A percentile compares a stretch with the other conserved stretches of the same genome.
Conservation (phyloP, 2,797 vertebrate genomes). For the Crenichthys baileyi region DNA sequence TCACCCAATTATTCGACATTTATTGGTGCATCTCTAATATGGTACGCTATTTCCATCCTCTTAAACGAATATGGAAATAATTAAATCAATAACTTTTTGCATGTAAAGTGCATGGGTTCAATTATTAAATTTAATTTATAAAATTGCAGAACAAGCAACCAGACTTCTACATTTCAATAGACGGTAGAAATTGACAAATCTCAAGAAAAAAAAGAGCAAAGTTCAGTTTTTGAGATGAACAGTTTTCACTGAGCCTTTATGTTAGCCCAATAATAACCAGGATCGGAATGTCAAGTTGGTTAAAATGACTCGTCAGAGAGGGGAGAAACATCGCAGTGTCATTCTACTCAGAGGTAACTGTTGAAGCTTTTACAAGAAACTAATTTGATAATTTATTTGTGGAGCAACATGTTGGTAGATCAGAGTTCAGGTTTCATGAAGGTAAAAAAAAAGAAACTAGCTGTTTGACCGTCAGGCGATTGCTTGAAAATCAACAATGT, state of each 20-base stretch:
- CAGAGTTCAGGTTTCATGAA: not conserved
- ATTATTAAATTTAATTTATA: not conserved
- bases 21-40: not conserved
- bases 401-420: not conserved
- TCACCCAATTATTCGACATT: not conserved
- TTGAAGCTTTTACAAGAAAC: not conserved
- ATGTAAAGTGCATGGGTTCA: not conserved
- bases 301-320: not conserved
- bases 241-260: not conserved
- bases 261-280: not conserved
- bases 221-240: not conserved
- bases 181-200: not conserved
- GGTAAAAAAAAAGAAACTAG: not conserved
- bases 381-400: not conserved
- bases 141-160: not conserved
- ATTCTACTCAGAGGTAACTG: too few relatives aligned
- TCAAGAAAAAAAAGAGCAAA: not conserved
- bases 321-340: not conserved
- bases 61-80: not conserved
- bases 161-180: not conserved
- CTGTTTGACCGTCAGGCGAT: not conserved
- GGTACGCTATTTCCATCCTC: not conserved
- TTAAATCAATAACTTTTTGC: not conserved
- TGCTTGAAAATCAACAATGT: slow-evolving; percentile 1
- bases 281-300: too few relatives aligned